These are phyloP conservation scores for Siderastrea radians DNA, from an alignment of 92 coral and sea anemone genomes.

Conservation along the genomic window DNA sequence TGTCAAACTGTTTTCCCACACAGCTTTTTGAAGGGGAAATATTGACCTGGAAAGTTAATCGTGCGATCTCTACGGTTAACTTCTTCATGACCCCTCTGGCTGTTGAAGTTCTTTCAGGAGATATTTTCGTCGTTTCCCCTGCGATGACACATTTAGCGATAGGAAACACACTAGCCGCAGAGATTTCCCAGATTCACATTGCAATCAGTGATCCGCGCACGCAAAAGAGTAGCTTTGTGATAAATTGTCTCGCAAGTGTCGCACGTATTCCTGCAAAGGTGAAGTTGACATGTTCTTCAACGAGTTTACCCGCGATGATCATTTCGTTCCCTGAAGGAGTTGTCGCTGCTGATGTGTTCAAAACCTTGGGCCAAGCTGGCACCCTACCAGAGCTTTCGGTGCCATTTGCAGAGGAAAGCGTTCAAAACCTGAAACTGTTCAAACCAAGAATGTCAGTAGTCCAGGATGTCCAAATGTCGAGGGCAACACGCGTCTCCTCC, in stretches of 20 bases:
- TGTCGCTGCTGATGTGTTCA: background rate
- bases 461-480: slow-evolving; percentile 14
- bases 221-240: background rate
- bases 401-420: background rate
- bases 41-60: slow-evolving; percentile 33
- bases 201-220: slow-evolving; percentile 12
- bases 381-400: background rate
- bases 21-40: slow-evolving; percentile 6
- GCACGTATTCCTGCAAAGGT: background rate
- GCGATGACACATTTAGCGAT: slow-evolving; percentile 1
- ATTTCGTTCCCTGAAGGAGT: slow-evolving; percentile 4
- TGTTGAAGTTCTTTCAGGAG: slow-evolving; percentile 26
- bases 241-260: slow-evolving; percentile 10
- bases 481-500: background rate
- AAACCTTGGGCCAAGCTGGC: background rate
- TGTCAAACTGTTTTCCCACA: slow-evolving; percentile 4
- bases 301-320: background rate
- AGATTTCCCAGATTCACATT: slow-evolving; percentile 10
- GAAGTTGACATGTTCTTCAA: background rate
- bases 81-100: slow-evolving; percentile 20
- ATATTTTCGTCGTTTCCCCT: slow-evolving; percentile 2
- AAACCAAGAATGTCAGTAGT: slow-evolving; percentile 8
- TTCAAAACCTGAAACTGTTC: background rate
- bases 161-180: background rate
- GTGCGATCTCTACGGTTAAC: slow-evolving; percentile 6